Evolutionary conservation across 2,113 vertebrate genomes (phyloP).

Genomic region (Numenius arquata): DNA sequence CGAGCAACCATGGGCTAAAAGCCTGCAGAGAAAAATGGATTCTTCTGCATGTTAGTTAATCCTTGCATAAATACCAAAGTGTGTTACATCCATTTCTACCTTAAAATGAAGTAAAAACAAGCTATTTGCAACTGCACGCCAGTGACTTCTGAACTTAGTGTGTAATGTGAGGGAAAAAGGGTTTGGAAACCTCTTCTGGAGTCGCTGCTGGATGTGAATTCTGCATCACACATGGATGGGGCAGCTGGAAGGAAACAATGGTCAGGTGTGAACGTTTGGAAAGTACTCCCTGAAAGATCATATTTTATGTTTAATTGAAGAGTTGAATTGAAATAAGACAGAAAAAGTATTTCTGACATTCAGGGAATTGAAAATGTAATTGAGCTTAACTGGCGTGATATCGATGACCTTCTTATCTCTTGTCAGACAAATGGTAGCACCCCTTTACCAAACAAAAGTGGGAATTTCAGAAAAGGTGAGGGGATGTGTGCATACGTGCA

Average conservation of each 20-base stretch:
- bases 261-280: background rate
- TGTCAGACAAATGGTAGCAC: background rate
- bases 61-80: background rate
- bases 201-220: background rate
- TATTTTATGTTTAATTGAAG: constrained; percentile 3
- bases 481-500: rapidly evolving
- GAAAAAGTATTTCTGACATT: constrained; percentile 9
- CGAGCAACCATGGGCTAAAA: background rate
- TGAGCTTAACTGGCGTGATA: background rate
- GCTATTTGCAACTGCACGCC: background rate
- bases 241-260: background rate
- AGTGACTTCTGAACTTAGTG: background rate
- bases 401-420: background rate
- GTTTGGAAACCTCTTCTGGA: constrained; percentile 15
- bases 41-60: background rate
- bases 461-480: background rate
- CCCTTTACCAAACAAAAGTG: background rate
- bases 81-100: background rate
- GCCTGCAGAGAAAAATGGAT: background rate
- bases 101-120: background rate
- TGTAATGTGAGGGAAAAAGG: background rate
- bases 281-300: background rate
- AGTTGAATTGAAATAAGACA: background rate
- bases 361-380: constrained; percentile 42
- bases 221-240: background rate